Conservation (phyloP, 2,888 invertebrate genomes). For the Bombylius major region DNA sequence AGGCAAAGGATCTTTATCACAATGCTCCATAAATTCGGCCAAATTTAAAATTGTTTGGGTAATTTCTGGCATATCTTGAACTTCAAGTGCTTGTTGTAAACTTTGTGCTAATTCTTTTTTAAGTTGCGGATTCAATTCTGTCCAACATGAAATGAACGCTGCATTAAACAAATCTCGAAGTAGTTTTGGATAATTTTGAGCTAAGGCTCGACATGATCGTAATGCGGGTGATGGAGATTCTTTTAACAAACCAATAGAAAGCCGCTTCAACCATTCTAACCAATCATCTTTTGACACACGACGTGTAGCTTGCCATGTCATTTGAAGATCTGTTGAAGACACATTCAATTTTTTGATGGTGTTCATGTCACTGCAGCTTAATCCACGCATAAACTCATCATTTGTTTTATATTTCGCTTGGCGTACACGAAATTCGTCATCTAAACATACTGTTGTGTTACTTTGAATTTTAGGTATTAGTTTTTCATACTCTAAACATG, state of each 20-base stretch:
- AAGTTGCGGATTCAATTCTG: slow-evolving; percentile 64
- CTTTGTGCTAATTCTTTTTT: slow-evolving; percentile 77
- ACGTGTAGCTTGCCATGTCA: slow-evolving; percentile 84
- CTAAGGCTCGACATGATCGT: slow-evolving; percentile 80
- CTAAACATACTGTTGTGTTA: slow-evolving; percentile 61
- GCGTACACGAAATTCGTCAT: slow-evolving; percentile 55
- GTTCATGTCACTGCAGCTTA: slow-evolving; percentile 53
- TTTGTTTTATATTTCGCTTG: slow-evolving; percentile 56
- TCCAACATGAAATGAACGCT: slow-evolving; percentile 98
- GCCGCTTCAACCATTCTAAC: slow-evolving; percentile 89
- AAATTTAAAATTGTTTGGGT: slow-evolving; percentile 93
- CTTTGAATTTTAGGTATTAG: slow-evolving; percentile 59
- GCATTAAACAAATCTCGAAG: slow-evolving; percentile 95
- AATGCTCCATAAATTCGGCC: slow-evolving; percentile 99
- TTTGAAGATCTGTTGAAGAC: slow-evolving; percentile 69
- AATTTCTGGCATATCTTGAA: slow-evolving; percentile 89
- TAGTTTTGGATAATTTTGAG: slow-evolving; percentile 91
- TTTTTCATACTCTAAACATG: slow-evolving; percentile 65
- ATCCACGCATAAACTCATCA: slow-evolving; percentile 42
- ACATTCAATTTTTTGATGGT: slow-evolving; percentile 72
- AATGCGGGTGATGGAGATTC: slow-evolving; percentile 93
- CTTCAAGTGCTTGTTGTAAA: slow-evolving; percentile 77
- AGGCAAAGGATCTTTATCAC: slow-evolving; percentile 89
- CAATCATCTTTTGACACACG: slow-evolving; percentile 96
- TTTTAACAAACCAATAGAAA: slow-evolving; percentile 86